Evolutionary conservation across 2,797 vertebrate species (phyloP), one percentile per base, ranked within the genome.

Genomic region (Kryptopterus vitreolus): DNA sequence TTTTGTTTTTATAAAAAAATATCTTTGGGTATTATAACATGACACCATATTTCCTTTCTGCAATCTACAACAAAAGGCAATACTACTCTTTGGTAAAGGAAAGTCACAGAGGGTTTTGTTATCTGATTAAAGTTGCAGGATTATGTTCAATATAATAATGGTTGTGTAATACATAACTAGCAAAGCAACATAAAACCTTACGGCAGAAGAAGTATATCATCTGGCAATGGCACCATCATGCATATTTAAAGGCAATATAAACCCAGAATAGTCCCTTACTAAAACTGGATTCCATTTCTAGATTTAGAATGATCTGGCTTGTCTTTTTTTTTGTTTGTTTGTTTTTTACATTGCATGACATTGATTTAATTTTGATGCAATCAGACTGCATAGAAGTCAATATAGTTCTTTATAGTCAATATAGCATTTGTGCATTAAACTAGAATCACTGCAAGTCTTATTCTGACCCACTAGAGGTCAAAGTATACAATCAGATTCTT

Each of bases 111-210:
- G 46, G 26, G 46, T 46, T 12, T 12, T 50, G 15, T 26, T 69
- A 18, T 48, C 2, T 50, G 16, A 52, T 52, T 24, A 8, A 70
- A 22, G 26, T 33, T 46, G 38, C 12, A 3, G 26, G 26, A 18
- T 48, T 69, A 29, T 70, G 46, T 24, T 68, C 33, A 68, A 15
- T 68, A 46, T 16, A 68, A 46, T 46, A 16, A 65, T 24, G 38
- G 38, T 22, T 46, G 65, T 46, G 38, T 16, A 70, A 70, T 70
- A 24, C 24, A 50, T 31, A 70, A 70, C 26, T 52, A 13, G 7
- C 26, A 50, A 52, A 11, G 48, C 5, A 31, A 70, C 26, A 70
- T 70, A 70, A 70, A 70, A 70, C 16, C 68, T 52, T 52, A 31
- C 31, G 24, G 46, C 48, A 50, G 13, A 31, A 31, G 26, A 31